These are phyloP conservation scores for Cryptotis parvus DNA, from an alignment of 2,113 vertebrate genomes.

Conservation along the genomic window DNA sequence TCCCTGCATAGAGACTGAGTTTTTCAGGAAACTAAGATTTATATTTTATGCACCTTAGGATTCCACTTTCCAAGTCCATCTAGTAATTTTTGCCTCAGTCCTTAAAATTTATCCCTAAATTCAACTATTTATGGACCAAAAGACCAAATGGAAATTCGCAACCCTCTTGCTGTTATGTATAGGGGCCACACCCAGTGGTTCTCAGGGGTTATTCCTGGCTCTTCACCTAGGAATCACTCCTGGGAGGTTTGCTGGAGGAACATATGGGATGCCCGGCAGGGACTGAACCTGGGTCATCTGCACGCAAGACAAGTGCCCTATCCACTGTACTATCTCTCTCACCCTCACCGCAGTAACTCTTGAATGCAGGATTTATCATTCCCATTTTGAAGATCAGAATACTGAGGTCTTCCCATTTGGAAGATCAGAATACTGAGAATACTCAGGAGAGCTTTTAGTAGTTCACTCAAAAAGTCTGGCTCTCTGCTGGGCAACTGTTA, in stretches of 20 bases:
- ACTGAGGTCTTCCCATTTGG: not conserved
- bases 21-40: no score
- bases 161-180: no score
- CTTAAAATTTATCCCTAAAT: not conserved
- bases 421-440: not conserved
- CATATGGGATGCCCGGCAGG: no score
- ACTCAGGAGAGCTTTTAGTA: accelerated
- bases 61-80: not conserved
- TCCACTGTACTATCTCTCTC: no score
- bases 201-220: no score
- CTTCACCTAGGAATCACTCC: no score
- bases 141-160: no score
- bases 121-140: not conserved
- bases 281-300: no score
- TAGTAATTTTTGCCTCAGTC: not conserved
- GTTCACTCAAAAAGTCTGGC: not conserved
- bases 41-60: not conserved
- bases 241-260: no score
- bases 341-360: not conserved
- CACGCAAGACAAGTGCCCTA: no score
- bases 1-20: no score
- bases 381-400: not conserved
- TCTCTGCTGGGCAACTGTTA: not conserved
- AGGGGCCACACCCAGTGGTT: no score
- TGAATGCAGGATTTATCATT: not conserved